Evolutionary conservation across 2,113 vertebrate genomes (phyloP).

Genomic region (Murina feae): DNA sequence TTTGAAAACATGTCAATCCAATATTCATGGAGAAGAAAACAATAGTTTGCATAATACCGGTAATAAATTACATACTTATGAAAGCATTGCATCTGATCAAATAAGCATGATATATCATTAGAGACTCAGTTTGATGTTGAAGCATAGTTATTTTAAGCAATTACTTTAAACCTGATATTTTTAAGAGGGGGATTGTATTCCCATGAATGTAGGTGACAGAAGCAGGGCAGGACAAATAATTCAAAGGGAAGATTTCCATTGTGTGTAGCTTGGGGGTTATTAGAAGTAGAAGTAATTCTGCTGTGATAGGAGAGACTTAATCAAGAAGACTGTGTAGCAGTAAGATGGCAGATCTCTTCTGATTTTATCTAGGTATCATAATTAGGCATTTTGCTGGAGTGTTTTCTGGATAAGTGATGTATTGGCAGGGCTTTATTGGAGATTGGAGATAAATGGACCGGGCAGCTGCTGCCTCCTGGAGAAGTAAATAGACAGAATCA

Average conservation of each 20-base stretch:
- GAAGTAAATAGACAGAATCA: constrained; percentile 42
- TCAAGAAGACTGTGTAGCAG: not conserved
- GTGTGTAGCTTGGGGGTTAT: not conserved
- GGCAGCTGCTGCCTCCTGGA: constrained; percentile 34
- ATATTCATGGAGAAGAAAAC: constrained; percentile 46
- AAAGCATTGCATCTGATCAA: constrained; percentile 48
- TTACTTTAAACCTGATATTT: constrained; percentile 25
- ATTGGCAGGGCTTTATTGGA: constrained; percentile 7
- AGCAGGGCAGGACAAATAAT: not conserved
- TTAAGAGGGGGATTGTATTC: not conserved
- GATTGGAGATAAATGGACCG: not conserved
- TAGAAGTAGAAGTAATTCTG: constrained; percentile 24
- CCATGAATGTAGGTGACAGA: not conserved
- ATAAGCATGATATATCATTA: constrained; percentile 49
- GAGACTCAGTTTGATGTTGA: constrained; percentile 48
- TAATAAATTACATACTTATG: constrained; percentile 66
- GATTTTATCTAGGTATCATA: constrained; percentile 2
- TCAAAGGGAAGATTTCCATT: constrained; percentile 37
- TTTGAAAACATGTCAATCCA: constrained; percentile 70
- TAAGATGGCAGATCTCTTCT: not conserved
- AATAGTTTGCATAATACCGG: constrained; percentile 47
- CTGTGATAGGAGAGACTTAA: not conserved
- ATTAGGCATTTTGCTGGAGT: constrained; percentile 32
- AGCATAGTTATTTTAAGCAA: constrained; percentile 57
- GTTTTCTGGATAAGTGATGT: constrained; percentile 48